phyloP scores from a whole-genome alignment of 2,797 vertebrate genomes.

The Schizopygopsis malacanthus region DNA sequence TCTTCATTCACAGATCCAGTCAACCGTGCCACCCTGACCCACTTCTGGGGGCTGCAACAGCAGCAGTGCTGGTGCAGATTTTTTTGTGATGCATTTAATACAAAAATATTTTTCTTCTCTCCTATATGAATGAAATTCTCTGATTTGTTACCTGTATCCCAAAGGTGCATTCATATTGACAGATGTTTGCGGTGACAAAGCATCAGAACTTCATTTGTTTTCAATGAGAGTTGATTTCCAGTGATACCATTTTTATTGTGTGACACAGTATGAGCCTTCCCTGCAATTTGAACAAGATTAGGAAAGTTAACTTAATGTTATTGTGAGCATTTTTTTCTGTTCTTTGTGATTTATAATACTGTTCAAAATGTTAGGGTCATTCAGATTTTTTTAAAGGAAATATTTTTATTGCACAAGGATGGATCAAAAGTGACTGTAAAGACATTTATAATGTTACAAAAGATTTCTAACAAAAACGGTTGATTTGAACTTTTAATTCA shows the following conservation, averaged over 20 bases:
- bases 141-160: neutral
- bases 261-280: neutral
- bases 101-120: neutral
- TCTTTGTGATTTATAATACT: neutral
- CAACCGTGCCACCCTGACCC: constrained; percentile 13
- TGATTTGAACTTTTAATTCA: neutral
- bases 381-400: neutral
- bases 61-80: too few species aligned
- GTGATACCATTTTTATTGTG: neutral
- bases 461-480: neutral
- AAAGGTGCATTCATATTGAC: neutral
- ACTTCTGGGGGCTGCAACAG: constrained; percentile 4
- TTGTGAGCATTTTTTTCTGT: neutral
- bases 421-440: neutral
- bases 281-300: neutral
- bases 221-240: neutral
- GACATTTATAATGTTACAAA: neutral
- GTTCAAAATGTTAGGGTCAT: too few species aligned
- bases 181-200: neutral
- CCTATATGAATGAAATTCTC: neutral
- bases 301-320: neutral
- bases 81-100: constrained; percentile 2
- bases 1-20: constrained; percentile 29
- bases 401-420: neutral
- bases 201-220: neutral